These are phyloP conservation scores for Eretmocerus hayati DNA, from an alignment of 2,888 invertebrate genomes.

Conservation along the genomic window DNA sequence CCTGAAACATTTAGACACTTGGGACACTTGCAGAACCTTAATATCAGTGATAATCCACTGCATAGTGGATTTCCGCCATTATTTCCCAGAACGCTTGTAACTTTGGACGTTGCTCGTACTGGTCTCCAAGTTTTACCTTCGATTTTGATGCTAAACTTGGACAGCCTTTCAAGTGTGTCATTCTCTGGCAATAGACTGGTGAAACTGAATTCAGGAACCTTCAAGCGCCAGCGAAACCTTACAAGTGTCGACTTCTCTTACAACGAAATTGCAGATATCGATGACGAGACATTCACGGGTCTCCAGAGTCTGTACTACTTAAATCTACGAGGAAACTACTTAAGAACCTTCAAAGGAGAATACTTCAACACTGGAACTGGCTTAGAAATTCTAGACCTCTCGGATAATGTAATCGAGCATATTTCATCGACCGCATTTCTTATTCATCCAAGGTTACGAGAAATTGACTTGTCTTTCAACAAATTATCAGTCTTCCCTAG, in stretches of 20 bases:
- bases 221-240: conserved; percentile 69
- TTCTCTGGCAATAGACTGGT: conserved; percentile 64
- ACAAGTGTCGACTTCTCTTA: conserved; percentile 69
- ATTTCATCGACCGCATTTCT: conserved; percentile 79
- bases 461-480: conserved; percentile 67
- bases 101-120: conserved; percentile 68
- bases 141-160: conserved; percentile 63
- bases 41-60: conserved; percentile 69
- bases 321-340: conserved; percentile 67
- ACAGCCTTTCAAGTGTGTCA: conserved; percentile 60
- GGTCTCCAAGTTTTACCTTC: conserved; percentile 67
- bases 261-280: conserved; percentile 70
- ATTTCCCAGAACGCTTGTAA: conserved; percentile 49
- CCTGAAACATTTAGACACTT: conserved; percentile 62
- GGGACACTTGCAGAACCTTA: conserved; percentile 62
- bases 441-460: conserved; percentile 70
- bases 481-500: conserved; percentile 80
- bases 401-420: conserved; percentile 72
- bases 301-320: conserved; percentile 67
- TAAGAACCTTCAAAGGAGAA: conserved; percentile 76
- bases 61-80: conserved; percentile 63
- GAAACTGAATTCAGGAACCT: conserved; percentile 71
- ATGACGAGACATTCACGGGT: conserved; percentile 70
- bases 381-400: conserved; percentile 72
- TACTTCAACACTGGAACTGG: conserved; percentile 78